Conservation (phyloP, 2,888 invertebrate species). For the Suillia variegata region DNA sequence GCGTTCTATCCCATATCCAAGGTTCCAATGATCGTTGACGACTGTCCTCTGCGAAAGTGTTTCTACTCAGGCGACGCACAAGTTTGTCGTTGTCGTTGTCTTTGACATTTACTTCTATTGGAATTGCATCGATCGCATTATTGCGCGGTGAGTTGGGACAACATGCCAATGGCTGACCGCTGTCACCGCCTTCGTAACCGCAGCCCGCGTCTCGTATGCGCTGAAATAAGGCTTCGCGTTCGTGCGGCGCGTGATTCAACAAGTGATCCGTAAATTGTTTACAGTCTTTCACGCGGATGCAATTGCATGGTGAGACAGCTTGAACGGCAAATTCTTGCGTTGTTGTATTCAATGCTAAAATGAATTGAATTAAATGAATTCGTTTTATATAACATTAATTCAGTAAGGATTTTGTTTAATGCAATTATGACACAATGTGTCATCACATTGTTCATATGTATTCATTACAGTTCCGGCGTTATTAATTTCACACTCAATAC, state of each 20-base stretch:
- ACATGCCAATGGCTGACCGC: slow-evolving; percentile 44
- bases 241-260: slow-evolving; percentile 35
- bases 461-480: no score
- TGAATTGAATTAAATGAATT: no score
- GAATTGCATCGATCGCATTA: no score
- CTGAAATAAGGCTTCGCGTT: slow-evolving; percentile 37
- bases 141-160: no score
- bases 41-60: neutral
- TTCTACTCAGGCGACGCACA: neutral
- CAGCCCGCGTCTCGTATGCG: slow-evolving; percentile 45
- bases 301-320: slow-evolving; percentile 39
- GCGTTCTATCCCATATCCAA: slow-evolving; percentile 51
- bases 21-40: slow-evolving; percentile 29
- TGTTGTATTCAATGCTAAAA: neutral
- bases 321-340: neutral
- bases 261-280: slow-evolving; percentile 38
- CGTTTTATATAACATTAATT: no score
- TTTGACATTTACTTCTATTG: neutral
- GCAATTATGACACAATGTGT: no score
- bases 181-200: slow-evolving; percentile 43
- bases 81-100: neutral
- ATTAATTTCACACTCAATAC: no score
- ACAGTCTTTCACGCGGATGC: slow-evolving; percentile 51
- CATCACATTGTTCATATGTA: no score
- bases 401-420: no score